phyloP scores from a whole-genome alignment of 2,113 vertebrate genomes.

The Cyphomyrus plagiostoma region DNA sequence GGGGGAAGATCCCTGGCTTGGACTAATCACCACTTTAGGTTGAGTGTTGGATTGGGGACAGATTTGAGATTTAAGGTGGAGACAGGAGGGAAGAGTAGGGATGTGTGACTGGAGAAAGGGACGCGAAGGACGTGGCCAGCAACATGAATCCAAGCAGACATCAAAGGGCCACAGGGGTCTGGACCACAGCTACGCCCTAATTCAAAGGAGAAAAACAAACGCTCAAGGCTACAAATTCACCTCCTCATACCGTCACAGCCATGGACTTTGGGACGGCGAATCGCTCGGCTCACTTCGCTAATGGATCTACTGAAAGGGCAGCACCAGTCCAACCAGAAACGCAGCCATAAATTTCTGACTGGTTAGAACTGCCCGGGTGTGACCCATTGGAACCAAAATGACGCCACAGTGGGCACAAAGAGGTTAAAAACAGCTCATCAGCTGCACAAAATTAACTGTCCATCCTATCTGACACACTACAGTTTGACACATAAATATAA shows the following conservation, averaged over 20 bases:
- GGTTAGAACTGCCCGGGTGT: background rate
- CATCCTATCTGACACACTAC: constrained; percentile 24
- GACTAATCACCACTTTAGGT: background rate
- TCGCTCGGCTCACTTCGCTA: background rate
- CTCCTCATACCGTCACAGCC: background rate
- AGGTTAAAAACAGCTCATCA: constrained; percentile 20
- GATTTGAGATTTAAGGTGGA: background rate
- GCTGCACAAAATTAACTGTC: constrained; percentile 22
- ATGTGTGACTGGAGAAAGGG: background rate
- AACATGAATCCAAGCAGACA: background rate
- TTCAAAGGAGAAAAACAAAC: background rate
- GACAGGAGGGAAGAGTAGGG: background rate
- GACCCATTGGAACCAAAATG: background rate
- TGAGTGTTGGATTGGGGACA: background rate
- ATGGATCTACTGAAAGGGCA: background rate
- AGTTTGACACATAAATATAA: constrained; percentile 32
- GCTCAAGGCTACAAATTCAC: background rate
- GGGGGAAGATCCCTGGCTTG: background rate
- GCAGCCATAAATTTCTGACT: background rate
- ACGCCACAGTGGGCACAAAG: background rate
- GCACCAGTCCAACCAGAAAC: background rate
- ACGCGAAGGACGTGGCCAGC: background rate
- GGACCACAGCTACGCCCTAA: background rate
- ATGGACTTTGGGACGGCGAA: background rate
- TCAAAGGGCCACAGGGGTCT: background rate